phyloP scores from a whole-genome alignment of 1,140 invertebrate genomes.

The Oreohelix idahoensis region DNA sequence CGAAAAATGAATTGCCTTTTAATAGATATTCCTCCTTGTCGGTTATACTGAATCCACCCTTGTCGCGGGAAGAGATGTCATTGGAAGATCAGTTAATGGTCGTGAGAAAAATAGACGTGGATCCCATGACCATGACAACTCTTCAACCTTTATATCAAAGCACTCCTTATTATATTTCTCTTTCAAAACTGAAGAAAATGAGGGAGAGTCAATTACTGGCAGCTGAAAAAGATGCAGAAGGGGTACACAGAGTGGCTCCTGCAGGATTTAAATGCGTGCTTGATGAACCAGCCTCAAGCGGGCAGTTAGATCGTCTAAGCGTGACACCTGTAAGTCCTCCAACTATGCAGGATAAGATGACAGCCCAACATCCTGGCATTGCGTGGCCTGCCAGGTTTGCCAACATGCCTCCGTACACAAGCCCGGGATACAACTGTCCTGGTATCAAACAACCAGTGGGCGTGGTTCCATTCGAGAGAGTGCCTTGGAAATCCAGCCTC shows the following conservation, averaged over 20 bases:
- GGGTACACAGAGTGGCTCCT: background rate
- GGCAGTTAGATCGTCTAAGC: background rate
- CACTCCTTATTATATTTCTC: background rate
- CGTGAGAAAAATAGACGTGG: background rate
- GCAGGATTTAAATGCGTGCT: background rate
- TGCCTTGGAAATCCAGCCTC: background rate
- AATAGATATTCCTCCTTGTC: constrained; percentile 10
- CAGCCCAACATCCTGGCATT: background rate
- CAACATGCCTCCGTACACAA: constrained; percentile 22
- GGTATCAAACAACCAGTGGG: constrained; percentile 25
- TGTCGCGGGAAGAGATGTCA: background rate
- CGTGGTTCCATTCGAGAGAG: background rate
- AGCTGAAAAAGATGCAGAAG: background rate
- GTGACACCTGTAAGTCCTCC: background rate
- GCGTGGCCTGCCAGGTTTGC: background rate
- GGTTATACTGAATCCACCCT: background rate
- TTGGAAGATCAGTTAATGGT: background rate
- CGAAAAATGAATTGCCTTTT: background rate
- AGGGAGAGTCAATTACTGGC: no score
- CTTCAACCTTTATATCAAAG: background rate
- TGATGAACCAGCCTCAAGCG: background rate
- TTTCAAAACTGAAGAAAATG: background rate
- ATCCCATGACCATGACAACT: background rate
- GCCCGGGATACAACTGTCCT: background rate
- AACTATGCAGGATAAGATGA: background rate